Percentiles rank a stretch among this genome's conserved stretches.
phyloP scores from a whole-genome alignment of 2,888 invertebrate genomes.

The Mesoligia furuncula region DNA sequence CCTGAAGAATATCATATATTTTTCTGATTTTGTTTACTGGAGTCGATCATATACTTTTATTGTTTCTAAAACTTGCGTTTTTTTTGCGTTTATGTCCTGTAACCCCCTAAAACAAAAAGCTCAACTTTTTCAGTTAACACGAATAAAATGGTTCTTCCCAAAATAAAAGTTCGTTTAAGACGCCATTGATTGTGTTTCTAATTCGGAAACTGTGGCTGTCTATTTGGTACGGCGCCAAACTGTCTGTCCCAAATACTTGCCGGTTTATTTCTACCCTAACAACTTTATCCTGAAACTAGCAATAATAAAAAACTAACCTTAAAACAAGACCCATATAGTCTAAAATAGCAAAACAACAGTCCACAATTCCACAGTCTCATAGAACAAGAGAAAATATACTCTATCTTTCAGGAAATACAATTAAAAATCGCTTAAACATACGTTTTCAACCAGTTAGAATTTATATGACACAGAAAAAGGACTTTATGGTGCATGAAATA shows the following conservation, averaged over 20 bases:
- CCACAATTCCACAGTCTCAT: background rate
- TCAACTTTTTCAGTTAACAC: background rate
- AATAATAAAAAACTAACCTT: slow-evolving; percentile 25
- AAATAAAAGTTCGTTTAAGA: slow-evolving; percentile 41
- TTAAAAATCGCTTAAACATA: background rate
- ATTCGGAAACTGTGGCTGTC: slow-evolving; percentile 63
- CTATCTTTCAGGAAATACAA: slow-evolving; percentile 6
- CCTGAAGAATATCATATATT: too few relatives aligned
- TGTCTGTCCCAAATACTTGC: slow-evolving; percentile 80
- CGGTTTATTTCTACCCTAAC: slow-evolving; percentile 66
- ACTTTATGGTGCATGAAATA: slow-evolving; percentile 9
- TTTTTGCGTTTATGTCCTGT: too few relatives aligned
- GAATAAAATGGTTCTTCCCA: background rate
- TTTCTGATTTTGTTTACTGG: too few relatives aligned
- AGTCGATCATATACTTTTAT: too few relatives aligned
- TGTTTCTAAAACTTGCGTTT: too few relatives aligned
- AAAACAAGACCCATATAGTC: background rate
- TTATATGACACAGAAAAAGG: slow-evolving; percentile 26
- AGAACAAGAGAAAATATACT: slow-evolving; percentile 37
- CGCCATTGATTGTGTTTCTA: slow-evolving; percentile 60
- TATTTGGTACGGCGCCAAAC: slow-evolving; percentile 83
- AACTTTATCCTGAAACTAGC: slow-evolving; percentile 27
- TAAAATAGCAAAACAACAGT: slow-evolving; percentile 25
- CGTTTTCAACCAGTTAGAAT: slow-evolving; percentile 28
- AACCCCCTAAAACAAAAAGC: background rate